These are phyloP conservation scores for Pristionchus pacificus DNA, from an alignment of 1,140 invertebrate species.

Conservation along the genomic window DNA sequence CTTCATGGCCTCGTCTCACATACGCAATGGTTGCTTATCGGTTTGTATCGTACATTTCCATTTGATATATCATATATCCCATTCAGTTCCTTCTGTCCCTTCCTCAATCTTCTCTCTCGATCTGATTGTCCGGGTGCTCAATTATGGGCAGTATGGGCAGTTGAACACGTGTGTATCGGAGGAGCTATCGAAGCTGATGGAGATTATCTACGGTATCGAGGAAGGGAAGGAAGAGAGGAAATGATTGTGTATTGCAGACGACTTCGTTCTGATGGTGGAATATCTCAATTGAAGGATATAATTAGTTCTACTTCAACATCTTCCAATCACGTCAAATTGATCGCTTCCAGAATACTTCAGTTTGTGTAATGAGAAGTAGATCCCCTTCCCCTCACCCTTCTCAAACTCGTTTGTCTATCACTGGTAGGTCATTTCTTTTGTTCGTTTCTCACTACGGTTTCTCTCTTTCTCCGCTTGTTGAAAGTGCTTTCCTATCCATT, in stretches of 20 bases:
- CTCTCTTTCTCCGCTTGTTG: too few species aligned
- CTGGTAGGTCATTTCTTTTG: too few species aligned
- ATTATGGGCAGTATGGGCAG: conserved; percentile 78
- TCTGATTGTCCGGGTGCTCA: conserved; percentile 68
- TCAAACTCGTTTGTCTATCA: too few species aligned
- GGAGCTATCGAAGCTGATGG: not conserved
- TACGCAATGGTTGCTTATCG: conserved; percentile 79
- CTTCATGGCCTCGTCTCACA: conserved; percentile 70
- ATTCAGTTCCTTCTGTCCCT: conserved; percentile 70
- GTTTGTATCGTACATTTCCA: conserved; percentile 31
- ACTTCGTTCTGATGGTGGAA: not conserved
- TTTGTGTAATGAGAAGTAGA: too few species aligned
- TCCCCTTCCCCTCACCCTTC: too few species aligned
- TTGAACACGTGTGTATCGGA: conserved; percentile 68
- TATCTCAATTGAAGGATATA: too few species aligned
- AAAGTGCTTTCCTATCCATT: too few species aligned
- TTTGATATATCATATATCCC: not conserved
- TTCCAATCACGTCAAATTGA: not conserved
- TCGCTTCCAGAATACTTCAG: not conserved
- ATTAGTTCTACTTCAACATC: not conserved
- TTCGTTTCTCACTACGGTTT: too few species aligned
- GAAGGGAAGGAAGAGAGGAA: not conserved
- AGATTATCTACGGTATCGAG: not conserved
- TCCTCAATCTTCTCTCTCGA: conserved; percentile 69
- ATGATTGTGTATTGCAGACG: too few species aligned